phyloP scores from a whole-genome alignment of 64 coral and sea anemone species.

The Porites lutea region DNA sequence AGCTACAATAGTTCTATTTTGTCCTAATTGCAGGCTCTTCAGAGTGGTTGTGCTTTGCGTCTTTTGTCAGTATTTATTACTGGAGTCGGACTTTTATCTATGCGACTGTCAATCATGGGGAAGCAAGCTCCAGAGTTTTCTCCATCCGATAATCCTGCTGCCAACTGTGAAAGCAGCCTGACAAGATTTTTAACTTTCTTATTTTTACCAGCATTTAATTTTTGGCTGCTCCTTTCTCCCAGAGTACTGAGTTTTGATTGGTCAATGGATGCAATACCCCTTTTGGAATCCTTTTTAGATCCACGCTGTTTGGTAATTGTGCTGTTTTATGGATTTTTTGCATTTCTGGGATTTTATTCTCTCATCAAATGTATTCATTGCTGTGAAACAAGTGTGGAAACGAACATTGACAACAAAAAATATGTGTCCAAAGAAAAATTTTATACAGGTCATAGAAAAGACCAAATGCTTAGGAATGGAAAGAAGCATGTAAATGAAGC shows the following conservation, averaged over 20 bases:
- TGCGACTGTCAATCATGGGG: constrained; percentile 79
- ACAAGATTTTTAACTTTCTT: constrained; percentile 82
- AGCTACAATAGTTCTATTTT: background rate
- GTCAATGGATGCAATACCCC: constrained; percentile 92
- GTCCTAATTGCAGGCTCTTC: constrained; percentile 54
- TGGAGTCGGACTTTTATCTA: constrained; percentile 35
- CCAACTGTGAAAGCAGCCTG: constrained; percentile 63
- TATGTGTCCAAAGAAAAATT: background rate
- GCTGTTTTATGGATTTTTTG: constrained; percentile 70
- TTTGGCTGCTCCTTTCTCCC: constrained; percentile 86
- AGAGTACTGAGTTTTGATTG: constrained; percentile 90
- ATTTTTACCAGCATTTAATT: constrained; percentile 84
- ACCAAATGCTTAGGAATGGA: background rate
- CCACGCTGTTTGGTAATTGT: constrained; percentile 54
- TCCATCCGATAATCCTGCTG: constrained; percentile 86
- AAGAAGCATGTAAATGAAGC: background rate
- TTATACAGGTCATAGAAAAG: background rate
- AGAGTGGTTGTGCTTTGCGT: constrained; percentile 40
- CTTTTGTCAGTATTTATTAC: constrained; percentile 51
- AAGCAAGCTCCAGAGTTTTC: constrained; percentile 82
- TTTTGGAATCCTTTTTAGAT: constrained; percentile 77
- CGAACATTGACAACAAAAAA: background rate
- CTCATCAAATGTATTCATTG: constrained; percentile 25
- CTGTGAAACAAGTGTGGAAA: background rate
- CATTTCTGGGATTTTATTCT: constrained; percentile 48